Base-by-base conservation (phyloP, 2,888 invertebrate genomes). In the Hipparchia semele region DNA sequence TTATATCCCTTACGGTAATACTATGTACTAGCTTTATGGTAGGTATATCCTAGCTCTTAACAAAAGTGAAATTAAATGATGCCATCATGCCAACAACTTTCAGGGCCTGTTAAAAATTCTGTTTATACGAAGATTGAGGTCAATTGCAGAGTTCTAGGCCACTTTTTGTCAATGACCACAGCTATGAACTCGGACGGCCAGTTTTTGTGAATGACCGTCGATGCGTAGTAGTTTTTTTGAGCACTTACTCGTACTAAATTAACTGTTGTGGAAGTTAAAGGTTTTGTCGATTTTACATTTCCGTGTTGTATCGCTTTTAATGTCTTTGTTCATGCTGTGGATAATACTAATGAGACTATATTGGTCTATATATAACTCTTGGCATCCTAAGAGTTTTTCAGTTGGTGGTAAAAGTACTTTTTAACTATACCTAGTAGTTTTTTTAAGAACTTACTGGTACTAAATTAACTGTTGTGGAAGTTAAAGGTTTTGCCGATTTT, bases 101-200 rank as follows among this genome's bases (percentile, higher is more conserved):
- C 53, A 12, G 53, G 54, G 54, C 54, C 2, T 58, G 8, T 60
- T 39, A 10, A 60, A 60, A 33, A 60, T 39, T 39, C 23, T 39
- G 59, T 39, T 60, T 39, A 45, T 8, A 46, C 54, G 13, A 45
- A 67, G 71, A 59, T 56, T 62, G 71, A 77, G 79, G 79, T 77
- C 78, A 80, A 80, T 76, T 78, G 75, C 53, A 33, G 70, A 68
- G 73, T 71, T 66, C 76, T 71, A 75, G 73, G 76, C 75, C 76
- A 51, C 70, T 62, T 70, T 77, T 76, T 76, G 75, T 77, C 77
- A 77, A 66, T 76, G 75, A 67, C 73, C 69, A 49, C 58, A 70
- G 76, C 39, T 39, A 80, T 75, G 72, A 67, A 72, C 62, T 72
- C 71, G 62, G 75, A 79, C 78, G 78, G 79, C 75, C 76, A 71